Evolutionary conservation across 2,888 invertebrate species (phyloP).

Genomic region (Noctua pronuba): DNA sequence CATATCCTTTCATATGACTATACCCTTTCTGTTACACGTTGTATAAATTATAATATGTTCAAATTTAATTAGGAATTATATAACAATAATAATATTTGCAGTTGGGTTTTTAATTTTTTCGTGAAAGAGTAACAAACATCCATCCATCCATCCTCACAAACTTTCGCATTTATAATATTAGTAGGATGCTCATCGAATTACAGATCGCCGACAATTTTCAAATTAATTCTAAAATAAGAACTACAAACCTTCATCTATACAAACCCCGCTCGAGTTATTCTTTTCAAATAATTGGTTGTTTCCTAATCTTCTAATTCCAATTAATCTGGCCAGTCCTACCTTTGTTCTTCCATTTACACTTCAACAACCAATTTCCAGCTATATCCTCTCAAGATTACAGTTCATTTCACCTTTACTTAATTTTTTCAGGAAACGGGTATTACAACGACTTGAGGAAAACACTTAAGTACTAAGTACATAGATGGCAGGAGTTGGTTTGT

Average conservation of each 20-base stretch:
- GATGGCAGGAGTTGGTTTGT: slow-evolving; percentile 26
- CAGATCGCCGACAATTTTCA: not conserved
- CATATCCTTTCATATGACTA: too few species aligned
- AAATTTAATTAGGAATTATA: too few species aligned
- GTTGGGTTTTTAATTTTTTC: too few species aligned
- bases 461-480: slow-evolving; percentile 29
- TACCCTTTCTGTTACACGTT: too few species aligned
- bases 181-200: not conserved
- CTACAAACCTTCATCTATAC: not conserved
- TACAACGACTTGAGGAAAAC: slow-evolving; percentile 46
- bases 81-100: too few species aligned
- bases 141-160: too few species aligned
- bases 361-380: not conserved
- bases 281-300: slow-evolving; percentile 34
- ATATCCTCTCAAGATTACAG: not conserved
- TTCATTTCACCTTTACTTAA: not conserved
- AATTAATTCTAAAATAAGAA: slow-evolving; percentile 15
- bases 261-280: slow-evolving; percentile 20
- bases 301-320: slow-evolving; percentile 43
- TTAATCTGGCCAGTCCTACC: slow-evolving; percentile 39
- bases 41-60: too few species aligned
- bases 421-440: slow-evolving; percentile 7
- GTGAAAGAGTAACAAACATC: too few species aligned
- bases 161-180: too few species aligned
- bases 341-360: slow-evolving; percentile 20